Base-by-base conservation (phyloP, 2,888 invertebrate species). In the Harmothoe impar region DNA sequence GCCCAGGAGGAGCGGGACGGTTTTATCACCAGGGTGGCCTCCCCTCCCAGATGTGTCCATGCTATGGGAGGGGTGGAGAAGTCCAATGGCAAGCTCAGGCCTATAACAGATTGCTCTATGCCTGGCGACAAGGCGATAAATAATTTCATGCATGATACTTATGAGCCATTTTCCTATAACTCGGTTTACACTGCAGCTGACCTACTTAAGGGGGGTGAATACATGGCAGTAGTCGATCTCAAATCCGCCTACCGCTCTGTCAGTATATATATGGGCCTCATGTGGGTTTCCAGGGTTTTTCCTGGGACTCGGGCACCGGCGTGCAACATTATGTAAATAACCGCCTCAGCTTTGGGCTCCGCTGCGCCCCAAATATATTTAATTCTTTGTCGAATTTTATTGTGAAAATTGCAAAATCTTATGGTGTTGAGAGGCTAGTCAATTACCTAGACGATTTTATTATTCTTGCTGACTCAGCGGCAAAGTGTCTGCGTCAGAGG, bases 371-470 rank as follows among this genome's bases (percentile, higher is more conserved):
- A n/a, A n/a, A n/a, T n/a, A n/a, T n/a, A n/a, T n/a, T n/a, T n/a
- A n/a, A n/a, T n/a, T n/a, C n/a, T n/a, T n/a, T n/a, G n/a, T n/a
- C n/a, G n/a, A n/a, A n/a, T n/a, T n/a, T n/a, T n/a, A n/a, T n/a
- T n/a, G n/a, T n/a, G n/a, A n/a, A n/a, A n/a, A n/a, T n/a, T n/a
- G n/a, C n/a, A n/a, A n/a, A n/a, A n/a, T n/a, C n/a, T n/a, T 68
- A 15, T 3, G 72, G 72, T 5, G 72, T 29, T 7, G 15, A 23
- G n/a, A 15, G 29, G 15, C 0, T 72, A 7, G 15, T 29, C 3
- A 72, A 72, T 25, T 72, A 72, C 29, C 72, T 68, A 7, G 72
- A 72, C 31, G 72, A 72, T 29, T 72, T 72, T 72, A 23, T 72
- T 5, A 29, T 72, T 29, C 3, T 72, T 12, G 20, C 72, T 72